Evolutionary conservation across 1,140 invertebrate species (phyloP), one percentile per base, ranked within the genome.

Genomic region (Oreohelix idahoensis): DNA sequence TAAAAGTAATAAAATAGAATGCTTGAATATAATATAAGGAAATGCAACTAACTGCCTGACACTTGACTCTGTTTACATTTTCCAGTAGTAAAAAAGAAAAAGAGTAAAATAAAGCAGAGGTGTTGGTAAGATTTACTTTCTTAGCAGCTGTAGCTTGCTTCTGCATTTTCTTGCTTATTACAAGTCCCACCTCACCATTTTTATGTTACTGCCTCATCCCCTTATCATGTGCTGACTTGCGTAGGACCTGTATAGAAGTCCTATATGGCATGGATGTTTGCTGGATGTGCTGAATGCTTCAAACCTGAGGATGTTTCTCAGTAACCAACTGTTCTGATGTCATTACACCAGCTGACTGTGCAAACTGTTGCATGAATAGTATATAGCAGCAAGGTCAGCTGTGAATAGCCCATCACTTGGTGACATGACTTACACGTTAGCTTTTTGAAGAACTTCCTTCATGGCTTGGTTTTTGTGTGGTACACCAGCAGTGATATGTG

Each of bases 1-100:
- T 42, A 15, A n/a, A n/a, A 42, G 1, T 29, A 73, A 26, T 0
- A 45, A 73, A 73, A 42, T 26, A 20, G 35, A 42, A 29, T 42
- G 42, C 42, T 73, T 73, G 42, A 39, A 42, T 36, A 73, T 10
- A 71, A n/a, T 42, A 11, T 36, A 13, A 45, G 71, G 36, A 26
- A 8, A 32, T 73, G 42, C 20, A 32, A 79, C 32, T 66, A 32
- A 79, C 32, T 66, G 77, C 63, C 77, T 79, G 77, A 63, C 36
- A 66, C 5, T 36, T 79, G 51, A 29, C 42, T 71, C 63, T 80
- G 32, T 79, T 71, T 80, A 39, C n/a, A 4, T 80, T 66, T 66
- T 80, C 39, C 79, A 80, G 79, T 80, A 80, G 69, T 71, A 80
- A 80, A 71, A 71, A 80, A 80, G 79, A 71, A 35, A 80, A 80